Evolutionary conservation across 2,113 vertebrate species (phyloP).

Genomic region (Mus pahari): DNA sequence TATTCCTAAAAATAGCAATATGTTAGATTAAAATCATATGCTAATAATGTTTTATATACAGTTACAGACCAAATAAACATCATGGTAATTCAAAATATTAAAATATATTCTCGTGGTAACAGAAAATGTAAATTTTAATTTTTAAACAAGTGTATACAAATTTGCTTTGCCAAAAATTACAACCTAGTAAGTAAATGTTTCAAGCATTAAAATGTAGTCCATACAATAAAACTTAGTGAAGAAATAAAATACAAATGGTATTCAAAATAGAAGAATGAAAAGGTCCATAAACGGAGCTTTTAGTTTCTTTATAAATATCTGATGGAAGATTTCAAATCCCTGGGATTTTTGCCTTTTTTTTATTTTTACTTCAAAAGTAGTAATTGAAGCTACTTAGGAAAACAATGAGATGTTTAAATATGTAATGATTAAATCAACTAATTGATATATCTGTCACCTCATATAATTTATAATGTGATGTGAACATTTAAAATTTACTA

Average conservation of each 20-base stretch:
- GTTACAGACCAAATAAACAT: background rate
- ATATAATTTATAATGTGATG: background rate
- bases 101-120: background rate
- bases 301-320: background rate
- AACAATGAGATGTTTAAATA: background rate
- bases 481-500: background rate
- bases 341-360: background rate
- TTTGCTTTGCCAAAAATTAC: conserved; percentile 31
- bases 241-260: conserved; percentile 37
- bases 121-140: background rate
- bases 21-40: background rate
- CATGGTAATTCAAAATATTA: conserved; percentile 12
- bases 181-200: background rate
- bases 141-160: background rate
- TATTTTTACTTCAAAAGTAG: background rate
- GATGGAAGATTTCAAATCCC: background rate
- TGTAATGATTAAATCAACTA: conserved; percentile 18
- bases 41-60: background rate
- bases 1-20: conserved; percentile 12
- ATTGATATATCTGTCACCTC: background rate
- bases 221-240: conserved; percentile 43
- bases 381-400: background rate
- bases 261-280: conserved; percentile 23
- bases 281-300: background rate
- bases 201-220: background rate